A percentile compares a stretch with the other conserved stretches of the same genome.
Evolutionary conservation across 2,888 invertebrate genomes (phyloP).

Genomic region (Nephrotoma flavescens): DNA sequence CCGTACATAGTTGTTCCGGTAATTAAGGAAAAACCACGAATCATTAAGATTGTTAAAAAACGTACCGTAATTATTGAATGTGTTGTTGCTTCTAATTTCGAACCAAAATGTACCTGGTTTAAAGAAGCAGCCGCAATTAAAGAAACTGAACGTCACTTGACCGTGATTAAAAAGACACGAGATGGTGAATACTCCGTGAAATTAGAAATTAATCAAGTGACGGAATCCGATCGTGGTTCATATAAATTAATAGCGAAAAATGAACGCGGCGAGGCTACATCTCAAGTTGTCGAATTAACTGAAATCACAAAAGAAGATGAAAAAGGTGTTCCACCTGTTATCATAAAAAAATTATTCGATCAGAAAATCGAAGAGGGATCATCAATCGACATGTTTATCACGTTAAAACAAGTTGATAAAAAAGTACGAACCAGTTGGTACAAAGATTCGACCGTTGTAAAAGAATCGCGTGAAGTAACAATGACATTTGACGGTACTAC

Average conservation of each 20-base stretch:
- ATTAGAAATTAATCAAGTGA: slow-evolving; percentile 75
- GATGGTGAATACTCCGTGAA: slow-evolving; percentile 82
- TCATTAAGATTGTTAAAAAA: slow-evolving; percentile 83
- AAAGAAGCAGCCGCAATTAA: slow-evolving; percentile 68
- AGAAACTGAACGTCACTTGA: slow-evolving; percentile 38
- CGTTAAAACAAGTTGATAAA: slow-evolving; percentile 59
- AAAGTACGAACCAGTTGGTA: slow-evolving; percentile 75
- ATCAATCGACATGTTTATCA: slow-evolving; percentile 61
- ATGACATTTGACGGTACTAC: slow-evolving; percentile 73
- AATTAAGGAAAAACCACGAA: slow-evolving; percentile 82
- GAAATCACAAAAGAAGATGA: slow-evolving; percentile 65
- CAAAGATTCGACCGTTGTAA: slow-evolving; percentile 62
- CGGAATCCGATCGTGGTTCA: slow-evolving; percentile 67
- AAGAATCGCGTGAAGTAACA: slow-evolving; percentile 59
- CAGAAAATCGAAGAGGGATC: slow-evolving; percentile 56
- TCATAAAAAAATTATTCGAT: slow-evolving; percentile 60
- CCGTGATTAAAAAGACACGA: slow-evolving; percentile 25
- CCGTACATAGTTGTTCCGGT: slow-evolving; percentile 68
- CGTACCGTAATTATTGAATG: slow-evolving; percentile 88
- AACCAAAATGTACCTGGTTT: slow-evolving; percentile 88
- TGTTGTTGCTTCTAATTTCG: slow-evolving; percentile 82
- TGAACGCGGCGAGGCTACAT: slow-evolving; percentile 83
- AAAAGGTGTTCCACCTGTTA: slow-evolving; percentile 66
- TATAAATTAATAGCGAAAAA: slow-evolving; percentile 86
- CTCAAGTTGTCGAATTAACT: slow-evolving; percentile 73